Base-by-base conservation (phyloP, 2,888 invertebrate genomes). In the Oscheius sp. region DNA sequence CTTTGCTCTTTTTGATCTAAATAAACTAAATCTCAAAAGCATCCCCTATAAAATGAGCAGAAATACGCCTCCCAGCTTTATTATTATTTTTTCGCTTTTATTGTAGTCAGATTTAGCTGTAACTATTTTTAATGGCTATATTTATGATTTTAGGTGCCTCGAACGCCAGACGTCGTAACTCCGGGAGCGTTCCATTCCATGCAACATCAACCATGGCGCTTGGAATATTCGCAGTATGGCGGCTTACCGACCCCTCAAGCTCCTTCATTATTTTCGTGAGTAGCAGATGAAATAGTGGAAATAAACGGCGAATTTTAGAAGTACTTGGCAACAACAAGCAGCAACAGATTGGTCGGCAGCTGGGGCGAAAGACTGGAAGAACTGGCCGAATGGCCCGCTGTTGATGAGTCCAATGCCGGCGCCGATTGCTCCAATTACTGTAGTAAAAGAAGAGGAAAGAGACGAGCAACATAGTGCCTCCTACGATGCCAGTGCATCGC, bases 401-500 rank as follows among this genome's bases (percentile, higher is more conserved):
- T 8, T 46, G 10, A 53, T 45, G 66, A 57, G 33, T 46, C 50
- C 34, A 29, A 45, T 34, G n/a, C 20, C 53, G 23, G 66, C 66
- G 12, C 53, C 53, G 17, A 33, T 66, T 34, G 48, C 66, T 10
- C 46, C 66, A 15, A 34, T 50, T 17, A 66, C 48, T 12, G 52
- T 53, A 6, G 50, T 65, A 12, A 65, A 45, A 33, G 65, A 65
- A 52, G 50, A 55, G 23, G 72, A 17, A 70, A 58, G 45, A 39
- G 72, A 52, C 20, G 73, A 77, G 23, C 72, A 37, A 15, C 65
- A 74, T 64, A 75, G 73, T 15, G 67, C 73, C 33, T 73, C 73
- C 4, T 77, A 77, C 34, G 77, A 77, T 57, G 73, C 70, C 33
- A 74, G 74, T 17, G 73, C 77, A 6, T 75, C 77, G 6, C 73